Base-by-base conservation (phyloP, 2,888 invertebrate genomes). In the Idaea biselata region DNA sequence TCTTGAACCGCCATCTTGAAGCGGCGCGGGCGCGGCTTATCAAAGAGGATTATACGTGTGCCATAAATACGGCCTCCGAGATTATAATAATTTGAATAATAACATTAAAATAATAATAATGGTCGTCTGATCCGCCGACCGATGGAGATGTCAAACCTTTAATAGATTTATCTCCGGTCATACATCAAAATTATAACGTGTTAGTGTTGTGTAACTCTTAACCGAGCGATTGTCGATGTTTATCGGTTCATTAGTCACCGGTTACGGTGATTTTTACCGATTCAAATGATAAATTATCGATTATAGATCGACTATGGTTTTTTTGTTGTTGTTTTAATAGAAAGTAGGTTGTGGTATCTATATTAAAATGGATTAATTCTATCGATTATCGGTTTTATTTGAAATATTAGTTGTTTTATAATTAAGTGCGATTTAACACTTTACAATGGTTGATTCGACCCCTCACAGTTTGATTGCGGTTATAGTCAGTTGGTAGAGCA, bases 71-170 rank as follows among this genome's bases (percentile, higher is more conserved):
- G 83, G 85, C 82, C 79, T 82, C 77, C 75, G 81, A 87, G 89
- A 89, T 89, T 89, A 89, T 88, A 81, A 89, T 88, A 89, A 91
- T 89, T 88, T 89, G 86, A 89, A 89, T 90, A 88, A 88, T 89
- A 90, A 88, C 87, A 89, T 89, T 87, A 88, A 83, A 87, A 88
- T 89, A 89, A 89, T 88, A 86, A 88, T 88, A 84, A 83, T 79
- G 76, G 73, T 73, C 74, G 77, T 82, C 78, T 80, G 82, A 78
- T 77, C 75, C 73, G 78, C 77, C 71, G 73, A 72, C 72, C 81
- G 83, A 84, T 83, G 81, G 75, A 87, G 85, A 83, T 81, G 85
- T 87, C 87, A 83, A 75, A 67, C 80, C 74, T 76, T 76, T 89
- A 89, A 91, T 89, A 89, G 89, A 90, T 90, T 89, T 90, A 89